Evolutionary conservation across 2,797 vertebrate species (phyloP).

Genomic region (Neopelma chrysocephalum): DNA sequence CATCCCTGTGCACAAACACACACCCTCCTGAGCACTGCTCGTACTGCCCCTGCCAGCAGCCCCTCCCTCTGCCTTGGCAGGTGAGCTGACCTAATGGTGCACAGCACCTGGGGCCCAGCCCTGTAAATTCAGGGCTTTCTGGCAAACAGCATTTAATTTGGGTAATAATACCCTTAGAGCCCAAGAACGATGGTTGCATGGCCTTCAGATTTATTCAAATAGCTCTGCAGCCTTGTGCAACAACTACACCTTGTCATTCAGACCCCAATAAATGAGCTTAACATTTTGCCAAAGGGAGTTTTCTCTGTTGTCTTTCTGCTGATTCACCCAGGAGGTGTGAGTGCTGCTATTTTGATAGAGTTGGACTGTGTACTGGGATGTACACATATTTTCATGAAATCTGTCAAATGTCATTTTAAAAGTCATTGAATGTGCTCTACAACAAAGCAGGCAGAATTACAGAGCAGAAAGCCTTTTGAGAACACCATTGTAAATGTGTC

Average conservation of each 20-base stretch:
- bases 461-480: not conserved
- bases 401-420: constrained; percentile 13
- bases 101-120: not conserved
- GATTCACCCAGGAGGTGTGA: not conserved
- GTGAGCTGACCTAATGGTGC: not conserved
- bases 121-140: not conserved
- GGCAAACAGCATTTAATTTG: not conserved
- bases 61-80: not conserved
- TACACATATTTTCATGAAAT: not conserved
- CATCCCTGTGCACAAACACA: not conserved
- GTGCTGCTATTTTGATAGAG: not conserved
- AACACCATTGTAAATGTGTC: not conserved
- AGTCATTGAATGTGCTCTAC: not conserved
- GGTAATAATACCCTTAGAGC: not conserved
- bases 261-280: not conserved
- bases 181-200: not conserved
- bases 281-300: not conserved
- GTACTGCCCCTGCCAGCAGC: not conserved
- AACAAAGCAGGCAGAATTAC: not conserved
- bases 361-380: not conserved
- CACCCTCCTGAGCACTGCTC: not conserved
- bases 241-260: not conserved
- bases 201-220: not conserved
- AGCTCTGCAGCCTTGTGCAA: not conserved
- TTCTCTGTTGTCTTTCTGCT: not conserved